A percentile compares a stretch with the other conserved stretches of the same genome.
Conservation (phyloP, 1,140 invertebrate species). For the Rhizoglyphus robini region DNA sequence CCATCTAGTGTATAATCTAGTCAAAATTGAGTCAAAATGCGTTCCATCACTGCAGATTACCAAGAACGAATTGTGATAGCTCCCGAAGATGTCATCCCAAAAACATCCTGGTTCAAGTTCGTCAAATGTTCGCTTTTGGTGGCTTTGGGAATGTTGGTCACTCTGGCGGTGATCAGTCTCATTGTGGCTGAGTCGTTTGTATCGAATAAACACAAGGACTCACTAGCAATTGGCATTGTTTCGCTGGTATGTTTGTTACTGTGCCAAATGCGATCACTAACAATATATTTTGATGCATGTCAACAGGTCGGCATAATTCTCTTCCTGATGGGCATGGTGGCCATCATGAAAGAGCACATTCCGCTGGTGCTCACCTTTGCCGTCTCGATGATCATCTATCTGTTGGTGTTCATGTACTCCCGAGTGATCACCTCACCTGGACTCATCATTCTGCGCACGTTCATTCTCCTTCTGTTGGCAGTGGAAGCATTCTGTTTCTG, state of each 20-base stretch:
- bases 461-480: background rate
- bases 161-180: background rate
- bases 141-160: background rate
- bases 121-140: constrained; percentile 12
- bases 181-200: constrained; percentile 15
- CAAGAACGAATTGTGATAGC: background rate
- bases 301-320: constrained; percentile 11
- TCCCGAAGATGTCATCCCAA: constrained; percentile 7
- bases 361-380: constrained; percentile 6
- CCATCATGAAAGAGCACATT: constrained; percentile 15
- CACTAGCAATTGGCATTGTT: constrained; percentile 9
- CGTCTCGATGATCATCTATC: constrained; percentile 14
- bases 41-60: constrained; percentile 5
- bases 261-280: too few relatives aligned
- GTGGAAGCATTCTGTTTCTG: background rate
- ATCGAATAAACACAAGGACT: background rate
- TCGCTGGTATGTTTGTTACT: constrained; percentile 11
- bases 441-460: constrained; percentile 10
- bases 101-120: constrained; percentile 8
- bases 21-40: too few relatives aligned
- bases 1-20: too few relatives aligned
- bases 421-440: constrained; percentile 9
- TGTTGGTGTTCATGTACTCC: constrained; percentile 18
- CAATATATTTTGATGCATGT: background rate
- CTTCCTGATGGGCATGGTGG: constrained; percentile 7